Base-by-base conservation (phyloP, 2,888 invertebrate genomes). In the Morpho helenor region DNA sequence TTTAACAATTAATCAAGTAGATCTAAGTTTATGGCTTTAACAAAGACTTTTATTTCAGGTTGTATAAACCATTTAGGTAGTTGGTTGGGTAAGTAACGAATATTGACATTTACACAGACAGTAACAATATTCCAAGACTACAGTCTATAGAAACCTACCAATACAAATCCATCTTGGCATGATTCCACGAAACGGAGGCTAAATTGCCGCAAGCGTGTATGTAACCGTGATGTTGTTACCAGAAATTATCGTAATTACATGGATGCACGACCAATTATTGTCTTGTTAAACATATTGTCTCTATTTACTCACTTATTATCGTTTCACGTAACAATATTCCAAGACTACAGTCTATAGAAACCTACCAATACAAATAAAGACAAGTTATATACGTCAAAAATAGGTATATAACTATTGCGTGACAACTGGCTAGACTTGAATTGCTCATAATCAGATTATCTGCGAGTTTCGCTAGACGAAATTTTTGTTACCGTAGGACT, bases 381-480 rank as follows among this genome's bases (percentile, higher is more conserved):
- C 16, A 1, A 16, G 16, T 16, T 16, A 16, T 16, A 16, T 16
- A 16, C 31, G 31, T 31, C 0, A 3, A 31, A 31, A 3, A 45
- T 31, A 16, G 44, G 39, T 49, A 49, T 39, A 16, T 44, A 31
- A n/a, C 39, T 77, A 77, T 85, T 76, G 86, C 85, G 85, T 86
- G 85, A 83, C 84, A 77, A 81, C 44, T 52, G 45, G 45, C 44
- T 39, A 39, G 77, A 79, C 76, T 75, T 79, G 69, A 78, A 77
- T 80, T 68, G 56, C 67, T 66, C 65, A 74, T 76, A 80, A 84
- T 84, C 83, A 75, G 82, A 77, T 80, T 76, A 82, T 79, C 76
- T 76, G 71, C 70, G 73, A 72, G 70, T 77, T 74, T 72, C 71
- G 68, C 66, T 5, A 67, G 65, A 66, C 69, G 49, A 63, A 64